phyloP scores from a whole-genome alignment of 2,113 vertebrate species.

The Bufo gargarizans region DNA sequence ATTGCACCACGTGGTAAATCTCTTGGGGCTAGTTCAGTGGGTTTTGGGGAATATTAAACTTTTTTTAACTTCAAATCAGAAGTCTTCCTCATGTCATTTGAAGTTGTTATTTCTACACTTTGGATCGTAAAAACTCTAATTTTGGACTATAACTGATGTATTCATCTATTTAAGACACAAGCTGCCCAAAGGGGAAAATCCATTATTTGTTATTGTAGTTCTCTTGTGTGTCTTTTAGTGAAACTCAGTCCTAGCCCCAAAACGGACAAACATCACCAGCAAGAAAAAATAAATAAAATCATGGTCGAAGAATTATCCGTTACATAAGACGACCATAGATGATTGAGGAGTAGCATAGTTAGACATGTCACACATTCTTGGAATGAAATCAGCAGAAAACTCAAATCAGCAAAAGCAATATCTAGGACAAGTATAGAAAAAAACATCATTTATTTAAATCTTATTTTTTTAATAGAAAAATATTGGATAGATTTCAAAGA shows the following conservation, averaged over 20 bases:
- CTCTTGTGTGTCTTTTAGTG: neutral
- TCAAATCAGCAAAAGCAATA: neutral
- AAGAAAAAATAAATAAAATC: neutral
- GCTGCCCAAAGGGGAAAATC: neutral
- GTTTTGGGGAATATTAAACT: neutral
- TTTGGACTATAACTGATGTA: neutral
- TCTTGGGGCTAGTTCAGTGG: no score
- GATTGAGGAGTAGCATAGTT: neutral
- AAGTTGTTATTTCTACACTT: neutral
- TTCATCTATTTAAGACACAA: neutral
- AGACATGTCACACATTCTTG: neutral
- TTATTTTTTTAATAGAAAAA: neutral
- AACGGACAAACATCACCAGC: neutral
- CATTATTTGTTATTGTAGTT: neutral
- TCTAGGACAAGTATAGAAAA: neutral
- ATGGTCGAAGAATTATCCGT: neutral
- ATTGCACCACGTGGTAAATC: no score
- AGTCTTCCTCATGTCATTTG: neutral
- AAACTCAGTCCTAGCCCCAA: neutral
- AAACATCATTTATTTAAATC: neutral
- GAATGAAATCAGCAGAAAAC: neutral
- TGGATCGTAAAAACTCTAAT: neutral
- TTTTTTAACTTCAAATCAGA: neutral
- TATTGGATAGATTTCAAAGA: neutral
- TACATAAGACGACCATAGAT: neutral